Conservation (phyloP, 2,888 invertebrate genomes). For the Hylaea fasciaria region DNA sequence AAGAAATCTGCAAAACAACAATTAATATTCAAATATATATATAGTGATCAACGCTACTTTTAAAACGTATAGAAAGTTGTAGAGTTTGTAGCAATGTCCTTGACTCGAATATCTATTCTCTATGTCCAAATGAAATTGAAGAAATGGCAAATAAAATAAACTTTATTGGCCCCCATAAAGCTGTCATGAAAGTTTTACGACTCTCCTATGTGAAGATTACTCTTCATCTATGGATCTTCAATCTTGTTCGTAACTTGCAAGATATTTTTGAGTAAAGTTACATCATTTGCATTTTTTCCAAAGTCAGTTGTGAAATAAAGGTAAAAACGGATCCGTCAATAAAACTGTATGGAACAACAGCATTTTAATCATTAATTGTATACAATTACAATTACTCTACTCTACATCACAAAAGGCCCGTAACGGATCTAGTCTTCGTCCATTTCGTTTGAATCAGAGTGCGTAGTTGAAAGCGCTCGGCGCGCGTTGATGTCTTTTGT, state of each 20-base stretch:
- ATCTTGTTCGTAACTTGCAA: no score
- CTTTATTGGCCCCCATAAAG: not conserved
- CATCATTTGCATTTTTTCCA: no score
- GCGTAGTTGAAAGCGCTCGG: constrained; percentile 14
- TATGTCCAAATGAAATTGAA: constrained; percentile 1
- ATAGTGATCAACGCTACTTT: not conserved
- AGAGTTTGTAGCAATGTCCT: constrained; percentile 36
- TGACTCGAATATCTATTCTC: constrained; percentile 39
- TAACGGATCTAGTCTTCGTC: constrained; percentile 1
- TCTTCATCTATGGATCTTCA: not conserved
- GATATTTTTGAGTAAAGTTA: no score
- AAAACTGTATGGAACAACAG: no score
- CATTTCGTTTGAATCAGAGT: no score
- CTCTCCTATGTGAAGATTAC: not conserved
- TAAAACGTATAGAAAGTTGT: constrained; percentile 15
- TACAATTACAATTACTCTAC: no score
- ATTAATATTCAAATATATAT: constrained; percentile 10
- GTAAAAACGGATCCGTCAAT: no score
- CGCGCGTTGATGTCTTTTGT: constrained; percentile 62
- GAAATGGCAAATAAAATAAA: constrained; percentile 1
- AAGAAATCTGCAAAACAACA: not conserved
- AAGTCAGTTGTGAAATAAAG: no score
- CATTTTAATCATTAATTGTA: no score
- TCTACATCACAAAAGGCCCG: not conserved
- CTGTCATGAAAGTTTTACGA: constrained; percentile 1